These are phyloP conservation scores for Idaea biselata DNA, from an alignment of 2,888 invertebrate genomes.

Conservation along the genomic window DNA sequence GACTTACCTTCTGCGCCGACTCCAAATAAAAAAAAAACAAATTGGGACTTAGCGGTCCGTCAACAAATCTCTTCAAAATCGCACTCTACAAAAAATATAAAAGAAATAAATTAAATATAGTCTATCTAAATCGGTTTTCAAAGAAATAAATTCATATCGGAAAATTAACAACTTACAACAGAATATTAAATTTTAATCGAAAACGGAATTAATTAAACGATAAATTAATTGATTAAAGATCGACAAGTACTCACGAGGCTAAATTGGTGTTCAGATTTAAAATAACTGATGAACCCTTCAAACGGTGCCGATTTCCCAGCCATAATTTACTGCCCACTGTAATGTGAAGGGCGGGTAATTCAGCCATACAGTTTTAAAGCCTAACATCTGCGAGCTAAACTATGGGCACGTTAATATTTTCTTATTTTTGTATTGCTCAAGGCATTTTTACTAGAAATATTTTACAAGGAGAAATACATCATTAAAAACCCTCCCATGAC, in stretches of 20 bases:
- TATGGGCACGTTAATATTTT: too few species aligned
- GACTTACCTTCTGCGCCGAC: too few species aligned
- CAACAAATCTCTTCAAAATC: neutral
- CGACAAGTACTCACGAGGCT: neutral
- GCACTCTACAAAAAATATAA: neutral
- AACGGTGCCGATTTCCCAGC: neutral
- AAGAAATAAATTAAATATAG: neutral
- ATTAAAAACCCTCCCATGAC: too few species aligned
- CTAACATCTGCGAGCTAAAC: too few species aligned
- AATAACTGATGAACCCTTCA: neutral
- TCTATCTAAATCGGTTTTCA: neutral
- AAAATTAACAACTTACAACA: neutral
- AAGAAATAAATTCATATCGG: neutral
- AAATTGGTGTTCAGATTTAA: neutral
- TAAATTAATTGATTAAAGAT: neutral
- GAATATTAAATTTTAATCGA: neutral
- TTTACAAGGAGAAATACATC: too few species aligned
- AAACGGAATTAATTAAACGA: neutral
- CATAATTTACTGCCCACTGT: too few species aligned
- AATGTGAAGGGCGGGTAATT: too few species aligned
- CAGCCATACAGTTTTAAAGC: too few species aligned
- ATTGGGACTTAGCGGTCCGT: too few species aligned
- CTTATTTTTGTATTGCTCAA: too few species aligned
- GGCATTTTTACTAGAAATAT: too few species aligned
- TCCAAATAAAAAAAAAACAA: too few species aligned